These are phyloP conservation scores for Poecilia picta DNA, from an alignment of 2,797 vertebrate species.

Conservation along the genomic window DNA sequence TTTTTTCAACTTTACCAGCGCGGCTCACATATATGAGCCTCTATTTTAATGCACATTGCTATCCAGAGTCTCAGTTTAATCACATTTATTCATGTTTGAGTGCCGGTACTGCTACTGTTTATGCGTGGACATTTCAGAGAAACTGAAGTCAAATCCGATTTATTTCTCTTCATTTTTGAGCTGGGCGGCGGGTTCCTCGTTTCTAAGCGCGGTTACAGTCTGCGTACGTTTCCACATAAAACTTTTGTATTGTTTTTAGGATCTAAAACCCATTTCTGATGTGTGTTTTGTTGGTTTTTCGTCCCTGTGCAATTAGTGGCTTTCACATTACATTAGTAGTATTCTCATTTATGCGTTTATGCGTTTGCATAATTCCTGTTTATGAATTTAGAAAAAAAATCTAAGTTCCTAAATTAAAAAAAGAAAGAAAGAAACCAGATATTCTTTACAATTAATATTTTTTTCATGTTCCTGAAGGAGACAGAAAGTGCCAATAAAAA, in stretches of 20 bases:
- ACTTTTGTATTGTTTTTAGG: background rate
- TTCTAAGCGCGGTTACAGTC: background rate
- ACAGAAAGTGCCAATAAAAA: background rate
- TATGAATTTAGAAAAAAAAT: background rate
- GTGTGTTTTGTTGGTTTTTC: background rate
- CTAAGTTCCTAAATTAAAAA: background rate
- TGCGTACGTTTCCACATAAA: background rate
- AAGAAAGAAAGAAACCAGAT: background rate
- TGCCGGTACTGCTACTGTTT: background rate
- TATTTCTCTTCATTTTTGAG: background rate
- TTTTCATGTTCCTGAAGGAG: background rate
- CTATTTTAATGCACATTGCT: background rate
- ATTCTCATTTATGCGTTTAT: background rate
- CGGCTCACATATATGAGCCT: background rate
- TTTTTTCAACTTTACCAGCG: background rate
- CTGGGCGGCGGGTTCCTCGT: background rate
- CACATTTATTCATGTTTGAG: background rate
- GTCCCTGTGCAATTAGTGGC: background rate
- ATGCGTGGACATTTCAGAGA: background rate
- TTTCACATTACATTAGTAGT: background rate
- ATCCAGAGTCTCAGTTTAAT: background rate
- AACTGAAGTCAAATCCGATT: background rate
- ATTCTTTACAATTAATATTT: background rate
- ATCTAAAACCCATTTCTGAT: background rate
- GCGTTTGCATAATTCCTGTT: background rate